phyloP scores from a whole-genome alignment of 2,888 invertebrate genomes.

The Melanostoma mellinum region DNA sequence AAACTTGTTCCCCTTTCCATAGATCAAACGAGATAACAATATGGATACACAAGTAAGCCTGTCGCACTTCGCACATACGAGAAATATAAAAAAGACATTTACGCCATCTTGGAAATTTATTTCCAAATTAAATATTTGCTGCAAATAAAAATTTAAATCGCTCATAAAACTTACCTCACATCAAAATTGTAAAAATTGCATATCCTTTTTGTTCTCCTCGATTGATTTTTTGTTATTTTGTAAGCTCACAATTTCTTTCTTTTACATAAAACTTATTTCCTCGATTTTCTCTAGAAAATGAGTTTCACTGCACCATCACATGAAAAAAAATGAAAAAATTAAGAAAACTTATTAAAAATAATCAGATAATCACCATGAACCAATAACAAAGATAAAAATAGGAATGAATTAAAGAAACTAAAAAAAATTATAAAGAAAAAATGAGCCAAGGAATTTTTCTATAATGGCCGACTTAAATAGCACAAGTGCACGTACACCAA shows the following conservation, averaged over 20 bases:
- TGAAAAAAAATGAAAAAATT: conserved; percentile 54
- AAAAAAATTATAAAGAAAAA: neutral
- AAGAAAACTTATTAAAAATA: neutral
- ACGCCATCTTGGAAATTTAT: conserved; percentile 9
- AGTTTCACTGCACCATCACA: conserved; percentile 48
- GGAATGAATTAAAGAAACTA: no score
- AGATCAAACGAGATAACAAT: no score
- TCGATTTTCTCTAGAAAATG: conserved; percentile 18
- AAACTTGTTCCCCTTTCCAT: no score
- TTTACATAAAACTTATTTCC: conserved; percentile 3
- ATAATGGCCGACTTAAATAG: conserved; percentile 58
- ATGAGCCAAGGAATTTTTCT: conserved; percentile 26
- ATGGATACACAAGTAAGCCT: no score
- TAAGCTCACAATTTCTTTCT: conserved; percentile 11
- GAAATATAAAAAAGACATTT: no score
- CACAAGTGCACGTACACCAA: conserved; percentile 55
- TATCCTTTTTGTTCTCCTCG: conserved; percentile 41
- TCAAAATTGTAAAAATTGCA: conserved; percentile 5
- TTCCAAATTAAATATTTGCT: conserved; percentile 26
- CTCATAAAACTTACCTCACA: conserved; percentile 38
- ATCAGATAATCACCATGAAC: neutral
- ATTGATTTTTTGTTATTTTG: neutral
- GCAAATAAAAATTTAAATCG: neutral
- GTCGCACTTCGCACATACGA: no score
- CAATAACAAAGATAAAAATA: no score